These are phyloP conservation scores for Oreochromis grahami DNA, from an alignment of 2,797 vertebrate genomes.

Conservation along the genomic window DNA sequence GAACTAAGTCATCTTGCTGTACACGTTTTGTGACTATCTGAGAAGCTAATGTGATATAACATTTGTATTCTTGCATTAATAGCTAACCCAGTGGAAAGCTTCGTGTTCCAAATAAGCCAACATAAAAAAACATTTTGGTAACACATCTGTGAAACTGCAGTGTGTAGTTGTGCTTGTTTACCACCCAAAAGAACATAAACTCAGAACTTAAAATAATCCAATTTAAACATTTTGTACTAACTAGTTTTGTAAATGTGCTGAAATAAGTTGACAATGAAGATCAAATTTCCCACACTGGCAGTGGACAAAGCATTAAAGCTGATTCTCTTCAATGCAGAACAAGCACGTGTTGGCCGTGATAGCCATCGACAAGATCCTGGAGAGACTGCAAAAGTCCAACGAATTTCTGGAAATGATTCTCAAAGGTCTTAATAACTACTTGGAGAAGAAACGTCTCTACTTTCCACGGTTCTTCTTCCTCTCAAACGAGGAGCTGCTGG, in stretches of 20 bases:
- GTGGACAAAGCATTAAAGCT: background rate
- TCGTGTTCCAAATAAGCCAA: background rate
- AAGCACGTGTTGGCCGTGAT: conserved; percentile 83
- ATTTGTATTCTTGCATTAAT: background rate
- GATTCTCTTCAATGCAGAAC: conserved; percentile 68
- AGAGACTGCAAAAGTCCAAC: conserved; percentile 81
- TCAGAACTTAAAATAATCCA: background rate
- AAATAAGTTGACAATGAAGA: background rate
- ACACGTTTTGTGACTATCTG: background rate
- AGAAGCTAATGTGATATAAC: background rate
- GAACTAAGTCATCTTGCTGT: background rate
- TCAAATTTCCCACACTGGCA: background rate
- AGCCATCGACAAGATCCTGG: conserved; percentile 82
- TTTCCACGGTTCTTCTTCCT: conserved; percentile 96
- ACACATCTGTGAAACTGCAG: background rate
- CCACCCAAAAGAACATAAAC: background rate
- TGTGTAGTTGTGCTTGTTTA: background rate
- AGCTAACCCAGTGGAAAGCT: background rate
- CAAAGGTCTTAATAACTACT: conserved; percentile 89
- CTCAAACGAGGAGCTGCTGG: conserved; percentile 91
- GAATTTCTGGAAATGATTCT: conserved; percentile 86
- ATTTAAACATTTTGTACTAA: background rate
- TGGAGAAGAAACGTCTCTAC: conserved; percentile 90
- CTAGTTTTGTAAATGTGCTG: background rate
- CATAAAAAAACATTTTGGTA: background rate